These are phyloP conservation scores for Ceramica pisi DNA, from an alignment of 2,888 invertebrate genomes.

Conservation along the genomic window DNA sequence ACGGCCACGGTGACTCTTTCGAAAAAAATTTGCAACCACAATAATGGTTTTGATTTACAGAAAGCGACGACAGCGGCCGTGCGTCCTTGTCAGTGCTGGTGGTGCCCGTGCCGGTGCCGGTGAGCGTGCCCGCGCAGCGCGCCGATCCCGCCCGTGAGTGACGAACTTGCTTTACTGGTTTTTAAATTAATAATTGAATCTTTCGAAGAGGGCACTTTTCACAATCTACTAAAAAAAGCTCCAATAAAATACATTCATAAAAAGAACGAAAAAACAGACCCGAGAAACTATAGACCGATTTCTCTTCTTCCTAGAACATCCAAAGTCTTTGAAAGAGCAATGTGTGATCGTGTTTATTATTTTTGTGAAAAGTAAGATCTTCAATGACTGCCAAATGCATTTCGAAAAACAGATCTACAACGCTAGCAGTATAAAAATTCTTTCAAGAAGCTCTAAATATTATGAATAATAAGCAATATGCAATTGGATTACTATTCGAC, in stretches of 20 bases:
- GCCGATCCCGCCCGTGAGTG: conserved; percentile 28
- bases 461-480: too few species aligned
- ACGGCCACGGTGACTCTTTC: too few species aligned
- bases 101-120: conserved; percentile 71
- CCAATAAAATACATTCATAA: neutral
- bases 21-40: too few species aligned
- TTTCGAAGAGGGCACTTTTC: too few species aligned
- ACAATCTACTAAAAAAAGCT: neutral
- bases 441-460: neutral
- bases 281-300: neutral
- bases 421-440: too few species aligned
- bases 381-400: neutral
- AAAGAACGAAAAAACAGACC: neutral
- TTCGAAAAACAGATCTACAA: neutral
- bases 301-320: too few species aligned
- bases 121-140: conserved; percentile 20
- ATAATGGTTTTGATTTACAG: conserved; percentile 29
- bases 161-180: neutral
- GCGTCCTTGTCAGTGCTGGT: conserved; percentile 71
- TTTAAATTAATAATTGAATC: neutral
- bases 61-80: conserved; percentile 44
- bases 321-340: too few species aligned
- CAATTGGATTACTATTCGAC: too few species aligned
- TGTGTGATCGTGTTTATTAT: neutral
- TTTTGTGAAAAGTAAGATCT: neutral